Base-by-base conservation (phyloP, 2,797 vertebrate genomes). In the Gobio occitaniae region DNA sequence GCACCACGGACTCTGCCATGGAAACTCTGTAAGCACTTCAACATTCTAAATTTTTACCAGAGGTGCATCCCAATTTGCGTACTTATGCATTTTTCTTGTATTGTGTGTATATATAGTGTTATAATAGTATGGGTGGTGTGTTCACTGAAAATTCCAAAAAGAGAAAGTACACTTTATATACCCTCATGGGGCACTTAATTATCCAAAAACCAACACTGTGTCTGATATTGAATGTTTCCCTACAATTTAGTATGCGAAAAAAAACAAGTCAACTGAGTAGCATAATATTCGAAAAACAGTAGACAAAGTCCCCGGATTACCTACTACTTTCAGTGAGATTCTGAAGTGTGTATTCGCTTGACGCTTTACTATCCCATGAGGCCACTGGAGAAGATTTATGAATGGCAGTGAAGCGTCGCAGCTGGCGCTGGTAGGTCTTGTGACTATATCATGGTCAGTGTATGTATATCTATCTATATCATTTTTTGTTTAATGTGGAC, bases 1-100 rank as follows among this genome's bases (percentile, higher is more conserved):
- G 81, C 83, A n/a, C 87, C 89, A 9, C 78, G 65, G 15, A 82
- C 84, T 11, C 81, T 88, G 7, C 89, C 89, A 10, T 86, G 89
- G 89, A 88, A 88, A 21, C 70, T 59, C 6, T 89, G 88, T 87
- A 69, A 89, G 86, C 80, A 78, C 50, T 41, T 25, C 3, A 8
- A 36, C 15, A 21, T 3, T 10, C 19, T 32, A 21, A 6, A 69
- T n/a, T 76, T 32, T 38, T 50, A 36, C 11, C 38, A 56, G 25
- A 10, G 36, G 0, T 65, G 29, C 0, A 32, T 65, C 25, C 12
- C 13, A 63, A 7, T 16, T 63, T 29, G 5, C 13, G 0, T 32
- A 32, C 25, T 8, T 65, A 0, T 32, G 29, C 29, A 16, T 6
- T 32, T 7, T 63, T 63, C 13, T 63, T 63, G 61, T 63, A 6